Evolutionary conservation across 2,113 vertebrate genomes (phyloP), one percentile per base, ranked within the genome.

Genomic region (Morphnarchus princeps): DNA sequence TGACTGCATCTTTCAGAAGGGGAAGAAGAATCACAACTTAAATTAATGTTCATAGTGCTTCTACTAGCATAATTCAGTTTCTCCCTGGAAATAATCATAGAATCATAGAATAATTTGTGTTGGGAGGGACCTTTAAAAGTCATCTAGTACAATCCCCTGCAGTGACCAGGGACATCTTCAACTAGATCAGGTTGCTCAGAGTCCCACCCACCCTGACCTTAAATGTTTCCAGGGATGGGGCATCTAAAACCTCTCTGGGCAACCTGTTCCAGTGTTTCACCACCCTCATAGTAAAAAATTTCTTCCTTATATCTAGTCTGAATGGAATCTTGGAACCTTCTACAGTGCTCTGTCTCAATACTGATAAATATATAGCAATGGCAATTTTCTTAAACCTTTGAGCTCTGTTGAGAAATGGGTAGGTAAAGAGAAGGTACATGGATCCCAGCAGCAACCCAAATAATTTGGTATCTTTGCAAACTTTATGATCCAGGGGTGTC

Each of bases 191-290:
- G 7, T 47, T 66, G 3, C 11, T 86, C 31, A 43, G 26, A 89
- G 17, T 13, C 2, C 10, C 1, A 0, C 38, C 8, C 34, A 66
- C 3, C 10, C 24, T 54, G 11, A 52, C 4, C 25, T 28, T 31
- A 14, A 69, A 82, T 11, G 6, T 24, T 42, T 47, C n/a, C 28
- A 36, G 16, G 19, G 16, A 24, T 20, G 8, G 40, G 15, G 3
- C 4, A 28, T 14, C 16, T 36, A 43, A 13, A 26, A 67, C 16
- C 18, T 12, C 42, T 63, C 49, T 80, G n/a, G 19, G 28, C 16
- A 80, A 31, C 7, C 6, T 32, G 4, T 19, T 11, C 22, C 15
- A 74, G 8, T 71, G 20, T 20, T 82, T 47, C 52, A 57, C 11
- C 8, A 45, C 0, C 1, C 3, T 50, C 28, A 26, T 3, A 0